Percentiles rank a stretch among this genome's conserved stretches.
Conservation (phyloP, 2,113 vertebrate species). For the Rhea americana region DNA sequence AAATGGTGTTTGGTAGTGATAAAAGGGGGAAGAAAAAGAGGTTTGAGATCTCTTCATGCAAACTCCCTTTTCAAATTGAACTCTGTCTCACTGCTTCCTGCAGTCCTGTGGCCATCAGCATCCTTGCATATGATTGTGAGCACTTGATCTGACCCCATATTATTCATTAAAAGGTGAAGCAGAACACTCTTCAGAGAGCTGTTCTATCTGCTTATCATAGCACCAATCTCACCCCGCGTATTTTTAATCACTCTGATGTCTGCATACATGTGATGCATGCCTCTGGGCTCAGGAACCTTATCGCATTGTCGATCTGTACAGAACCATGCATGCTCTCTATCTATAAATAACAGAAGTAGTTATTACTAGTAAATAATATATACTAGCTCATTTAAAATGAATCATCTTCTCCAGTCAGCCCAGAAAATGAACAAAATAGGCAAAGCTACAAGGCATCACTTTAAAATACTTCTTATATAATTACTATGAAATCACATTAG, state of each 20-base stretch:
- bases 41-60: not conserved
- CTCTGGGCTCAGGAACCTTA: constrained; percentile 15
- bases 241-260: constrained; percentile 43
- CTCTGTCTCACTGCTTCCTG: not conserved
- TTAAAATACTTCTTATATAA: constrained; percentile 58
- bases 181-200: constrained; percentile 27
- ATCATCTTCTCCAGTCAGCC: constrained; percentile 32
- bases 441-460: constrained; percentile 48
- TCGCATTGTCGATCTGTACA: not conserved
- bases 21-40: not conserved
- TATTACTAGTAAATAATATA: constrained; percentile 61
- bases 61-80: not conserved
- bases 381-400: constrained; percentile 39
- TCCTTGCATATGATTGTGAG: not conserved
- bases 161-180: not conserved
- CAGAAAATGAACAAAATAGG: constrained; percentile 30
- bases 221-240: not conserved
- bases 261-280: not conserved
- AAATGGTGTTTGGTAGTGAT: not conserved
- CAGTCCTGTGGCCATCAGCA: not conserved
- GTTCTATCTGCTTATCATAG: not conserved
- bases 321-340: not conserved
- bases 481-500: constrained; percentile 69
- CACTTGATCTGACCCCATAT: not conserved
- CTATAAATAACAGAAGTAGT: constrained; percentile 50